Base-by-base conservation (phyloP, 2,888 invertebrate genomes). In the Drosophila multiciliata region DNA sequence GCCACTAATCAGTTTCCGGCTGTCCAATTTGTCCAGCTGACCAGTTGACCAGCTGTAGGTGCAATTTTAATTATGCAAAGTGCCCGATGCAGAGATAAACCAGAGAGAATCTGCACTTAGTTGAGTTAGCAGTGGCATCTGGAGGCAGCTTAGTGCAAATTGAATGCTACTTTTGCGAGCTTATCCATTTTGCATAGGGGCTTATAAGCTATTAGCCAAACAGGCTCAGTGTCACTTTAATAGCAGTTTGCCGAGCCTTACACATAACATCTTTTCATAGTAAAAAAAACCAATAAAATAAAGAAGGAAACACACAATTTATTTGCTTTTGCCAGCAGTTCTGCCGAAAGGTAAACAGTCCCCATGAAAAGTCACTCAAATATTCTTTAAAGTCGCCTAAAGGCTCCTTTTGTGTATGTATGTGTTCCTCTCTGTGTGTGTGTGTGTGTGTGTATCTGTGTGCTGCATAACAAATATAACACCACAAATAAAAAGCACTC, bases 41-140 rank as follows among this genome's bases (percentile, higher is more conserved):
- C 33, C n/a, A 26, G 11, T n/a, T 42, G 4, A 4, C 20, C 20
- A n/a, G 20, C 11, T 68, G 32, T 65, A 52, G 73, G 38, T 63
- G 66, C 23, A 35, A 32, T 80, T 82, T 80, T 75, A 80, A 83
- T 85, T 73, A 84, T 60, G 68, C 67, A 68, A 69, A 83, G 75
- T 75, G 81, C 71, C 57, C 36, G 66, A 58, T 62, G 50, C 52
- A 66, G 63, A 55, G 29, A 65, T 60, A 50, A 65, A 50, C 38
- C n/a, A 12, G 29, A 35, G 48, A n/a, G 65, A 55, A 50, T 45
- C 23, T 40, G 63, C 48, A 63, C 26, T 53, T 15, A 53, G 12
- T 35, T 35, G 15, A 15, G 35, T 6, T 55, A 60, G 55, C 40
- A 33, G 65, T 55, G 54, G 36, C 11, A 65, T 38, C 33, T 59